A percentile compares a stretch with the other conserved stretches of the same genome.
These are phyloP conservation scores for Ormyrus nitidulus DNA, from an alignment of 2,888 invertebrate species.

Conservation along the genomic window DNA sequence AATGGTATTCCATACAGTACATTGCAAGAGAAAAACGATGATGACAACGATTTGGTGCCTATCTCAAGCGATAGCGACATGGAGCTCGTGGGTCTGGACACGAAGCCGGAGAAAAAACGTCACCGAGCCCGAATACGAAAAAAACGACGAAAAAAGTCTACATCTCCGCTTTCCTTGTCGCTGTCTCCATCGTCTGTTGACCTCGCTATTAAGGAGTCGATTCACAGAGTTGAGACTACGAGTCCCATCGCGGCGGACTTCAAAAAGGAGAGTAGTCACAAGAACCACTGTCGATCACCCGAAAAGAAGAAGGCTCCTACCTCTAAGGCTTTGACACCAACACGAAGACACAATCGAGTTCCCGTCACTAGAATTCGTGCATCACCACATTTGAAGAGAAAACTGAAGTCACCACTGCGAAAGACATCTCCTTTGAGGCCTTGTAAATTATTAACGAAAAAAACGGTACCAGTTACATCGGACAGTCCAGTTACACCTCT, in stretches of 20 bases:
- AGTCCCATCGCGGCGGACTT: not conserved
- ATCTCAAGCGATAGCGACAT: slow-evolving; percentile 73
- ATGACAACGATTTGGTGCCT: slow-evolving; percentile 67
- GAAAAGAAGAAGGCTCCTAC: slow-evolving; percentile 14
- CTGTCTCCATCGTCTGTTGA: slow-evolving; percentile 22
- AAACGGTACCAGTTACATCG: not conserved
- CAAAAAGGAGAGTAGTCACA: slow-evolving; percentile 19
- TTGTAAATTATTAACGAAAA: not conserved
- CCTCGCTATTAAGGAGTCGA: slow-evolving; percentile 42
- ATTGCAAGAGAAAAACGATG: slow-evolving; percentile 66
- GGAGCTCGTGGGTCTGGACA: slow-evolving; percentile 67
- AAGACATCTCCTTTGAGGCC: slow-evolving; percentile 11
- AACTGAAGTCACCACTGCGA: slow-evolving; percentile 2
- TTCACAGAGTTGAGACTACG: slow-evolving; percentile 31
- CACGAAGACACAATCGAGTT: slow-evolving; percentile 12
- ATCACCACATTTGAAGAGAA: slow-evolving; percentile 1
- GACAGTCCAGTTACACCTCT: slow-evolving; percentile 3
- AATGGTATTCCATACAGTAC: slow-evolving; percentile 54
- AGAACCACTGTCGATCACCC: slow-evolving; percentile 19
- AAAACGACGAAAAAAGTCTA: slow-evolving; percentile 53
- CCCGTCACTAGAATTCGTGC: not conserved
- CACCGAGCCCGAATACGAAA: slow-evolving; percentile 41
- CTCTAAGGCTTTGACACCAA: not conserved
- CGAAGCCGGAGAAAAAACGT: slow-evolving; percentile 29
- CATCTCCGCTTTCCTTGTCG: slow-evolving; percentile 1